Evolutionary conservation across 1,140 invertebrate genomes (phyloP).

Genomic region (Harpegnathos saltator): DNA sequence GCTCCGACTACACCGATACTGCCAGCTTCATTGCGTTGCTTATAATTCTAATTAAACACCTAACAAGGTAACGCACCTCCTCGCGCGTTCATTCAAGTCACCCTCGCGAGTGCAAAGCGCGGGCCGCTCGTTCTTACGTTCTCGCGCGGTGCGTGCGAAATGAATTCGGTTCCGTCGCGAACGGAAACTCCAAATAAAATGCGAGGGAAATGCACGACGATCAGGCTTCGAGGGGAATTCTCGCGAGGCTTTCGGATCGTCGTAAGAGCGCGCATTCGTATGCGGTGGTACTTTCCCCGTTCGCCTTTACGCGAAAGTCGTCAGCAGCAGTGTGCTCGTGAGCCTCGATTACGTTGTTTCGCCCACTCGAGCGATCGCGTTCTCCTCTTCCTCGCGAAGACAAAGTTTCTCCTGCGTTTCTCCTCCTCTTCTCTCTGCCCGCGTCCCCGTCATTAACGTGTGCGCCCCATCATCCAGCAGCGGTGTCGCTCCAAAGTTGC

Average conservation of each 20-base stretch:
- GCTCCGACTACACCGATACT: conserved; percentile 24
- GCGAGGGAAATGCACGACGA: too few species aligned
- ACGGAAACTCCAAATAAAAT: not conserved
- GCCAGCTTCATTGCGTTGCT: conserved; percentile 42
- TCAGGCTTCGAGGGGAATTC: too few species aligned
- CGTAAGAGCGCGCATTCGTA: conserved; percentile 14
- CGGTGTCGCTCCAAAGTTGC: not conserved
- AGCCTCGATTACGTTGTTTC: conserved; percentile 20
- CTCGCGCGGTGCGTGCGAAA: conserved; percentile 12
- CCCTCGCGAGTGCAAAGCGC: not conserved
- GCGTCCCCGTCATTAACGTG: conserved; percentile 1
- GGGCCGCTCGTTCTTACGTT: not conserved
- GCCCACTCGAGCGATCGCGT: conserved; percentile 29
- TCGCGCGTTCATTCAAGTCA: not conserved
- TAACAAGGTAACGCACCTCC: conserved; percentile 13
- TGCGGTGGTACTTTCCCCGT: conserved; percentile 16
- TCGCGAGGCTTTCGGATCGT: conserved; percentile 14
- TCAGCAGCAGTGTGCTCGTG: conserved; percentile 6
- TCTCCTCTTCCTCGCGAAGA: not conserved
- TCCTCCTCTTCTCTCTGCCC: not conserved
- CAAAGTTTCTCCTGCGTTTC: too few species aligned
- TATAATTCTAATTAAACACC: conserved; percentile 40
- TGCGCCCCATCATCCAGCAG: conserved; percentile 21
- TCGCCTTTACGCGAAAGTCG: conserved; percentile 16
- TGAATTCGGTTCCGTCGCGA: conserved; percentile 17